Conservation (phyloP, 2,888 invertebrate genomes). For the Mimumesa dahlbomi region DNA sequence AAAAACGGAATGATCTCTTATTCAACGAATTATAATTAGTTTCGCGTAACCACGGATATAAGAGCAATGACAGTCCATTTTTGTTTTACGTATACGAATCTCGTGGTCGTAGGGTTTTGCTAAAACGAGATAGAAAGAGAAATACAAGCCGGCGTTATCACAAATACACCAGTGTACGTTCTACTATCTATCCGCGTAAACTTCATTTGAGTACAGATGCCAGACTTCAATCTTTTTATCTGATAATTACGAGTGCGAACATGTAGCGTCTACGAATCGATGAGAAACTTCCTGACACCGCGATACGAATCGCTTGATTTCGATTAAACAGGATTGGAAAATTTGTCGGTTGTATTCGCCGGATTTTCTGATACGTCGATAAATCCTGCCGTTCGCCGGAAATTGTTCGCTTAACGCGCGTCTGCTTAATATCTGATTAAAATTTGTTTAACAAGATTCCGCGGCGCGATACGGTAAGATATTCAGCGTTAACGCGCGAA, state of each 20-base stretch:
- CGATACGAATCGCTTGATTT: neutral
- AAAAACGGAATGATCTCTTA: no score
- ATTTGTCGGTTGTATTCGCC: neutral
- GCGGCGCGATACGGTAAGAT: no score
- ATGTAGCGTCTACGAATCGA: neutral
- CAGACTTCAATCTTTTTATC: slow-evolving; percentile 1
- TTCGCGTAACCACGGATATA: neutral
- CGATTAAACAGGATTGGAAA: neutral
- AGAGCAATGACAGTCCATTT: no score
- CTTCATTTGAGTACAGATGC: neutral
- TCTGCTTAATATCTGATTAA: no score
- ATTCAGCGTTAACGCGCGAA: no score
- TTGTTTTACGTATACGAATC: neutral
- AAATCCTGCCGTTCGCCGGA: no score
- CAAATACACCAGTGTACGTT: neutral
- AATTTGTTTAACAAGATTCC: no score
- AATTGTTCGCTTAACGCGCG: no score
- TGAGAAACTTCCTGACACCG: neutral
- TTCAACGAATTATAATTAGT: no score
- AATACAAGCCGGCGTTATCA: neutral
- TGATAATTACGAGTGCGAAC: slow-evolving; percentile 13
- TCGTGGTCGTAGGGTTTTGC: no score
- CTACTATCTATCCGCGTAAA: neutral
- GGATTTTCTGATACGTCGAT: neutral
- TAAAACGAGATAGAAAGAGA: neutral